Percentiles rank a stretch among this genome's conserved stretches.
Conservation (phyloP, 2,797 vertebrate species). For the Pangasius larnaudii region DNA sequence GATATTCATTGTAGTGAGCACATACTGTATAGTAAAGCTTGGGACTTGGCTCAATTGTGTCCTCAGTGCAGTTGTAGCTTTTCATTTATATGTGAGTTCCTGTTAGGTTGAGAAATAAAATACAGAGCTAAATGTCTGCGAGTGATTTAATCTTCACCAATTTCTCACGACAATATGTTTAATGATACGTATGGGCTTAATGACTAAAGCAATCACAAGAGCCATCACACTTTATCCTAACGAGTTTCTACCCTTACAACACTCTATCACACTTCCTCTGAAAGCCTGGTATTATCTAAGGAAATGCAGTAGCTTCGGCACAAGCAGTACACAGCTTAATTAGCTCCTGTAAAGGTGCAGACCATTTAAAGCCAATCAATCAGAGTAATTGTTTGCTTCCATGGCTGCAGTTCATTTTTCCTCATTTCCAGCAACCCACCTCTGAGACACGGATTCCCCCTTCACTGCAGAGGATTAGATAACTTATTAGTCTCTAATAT, state of each 20-base stretch:
- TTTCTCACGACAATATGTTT: background rate
- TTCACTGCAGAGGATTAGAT: slow-evolving; percentile 37
- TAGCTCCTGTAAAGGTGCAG: slow-evolving; percentile 67
- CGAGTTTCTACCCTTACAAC: background rate
- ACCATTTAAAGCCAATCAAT: slow-evolving; percentile 72
- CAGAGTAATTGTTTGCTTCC: slow-evolving; percentile 67
- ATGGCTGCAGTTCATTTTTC: slow-evolving; percentile 69
- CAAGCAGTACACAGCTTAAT: slow-evolving; percentile 61
- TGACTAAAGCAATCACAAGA: background rate
- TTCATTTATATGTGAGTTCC: background rate
- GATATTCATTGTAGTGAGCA: background rate
- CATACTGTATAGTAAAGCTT: background rate
- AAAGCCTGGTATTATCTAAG: slow-evolving; percentile 6
- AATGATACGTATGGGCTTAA: background rate
- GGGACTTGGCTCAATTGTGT: no score
- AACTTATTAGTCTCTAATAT: slow-evolving; percentile 40
- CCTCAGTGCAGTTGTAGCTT: background rate
- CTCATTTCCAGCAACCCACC: slow-evolving; percentile 65
- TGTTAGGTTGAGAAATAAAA: background rate
- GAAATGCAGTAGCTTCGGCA: slow-evolving; percentile 2
- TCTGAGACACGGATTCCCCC: slow-evolving; percentile 30
- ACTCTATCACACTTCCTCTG: background rate
- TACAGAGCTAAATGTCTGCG: no score
- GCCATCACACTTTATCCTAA: background rate
- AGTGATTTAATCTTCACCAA: background rate